Evolutionary conservation across 2,888 invertebrate species (phyloP).

Genomic region (Hybos culiciformis): DNA sequence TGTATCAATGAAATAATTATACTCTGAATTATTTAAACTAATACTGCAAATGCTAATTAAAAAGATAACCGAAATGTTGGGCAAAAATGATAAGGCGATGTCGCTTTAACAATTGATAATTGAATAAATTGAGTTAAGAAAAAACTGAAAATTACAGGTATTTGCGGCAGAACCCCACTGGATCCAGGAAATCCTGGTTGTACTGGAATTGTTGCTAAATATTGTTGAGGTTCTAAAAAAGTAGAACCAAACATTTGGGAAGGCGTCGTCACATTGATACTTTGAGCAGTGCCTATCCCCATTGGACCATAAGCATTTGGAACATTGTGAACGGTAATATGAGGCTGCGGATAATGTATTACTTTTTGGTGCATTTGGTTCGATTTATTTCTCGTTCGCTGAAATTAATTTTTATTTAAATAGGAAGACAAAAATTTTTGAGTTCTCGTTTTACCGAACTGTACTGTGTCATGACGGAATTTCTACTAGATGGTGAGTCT

Average conservation of each 20-base stretch:
- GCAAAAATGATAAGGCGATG: conserved; percentile 8
- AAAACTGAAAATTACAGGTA: conserved; percentile 19
- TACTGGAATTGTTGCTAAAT: conserved; percentile 43
- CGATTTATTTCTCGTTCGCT: conserved; percentile 19
- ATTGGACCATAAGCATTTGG: background rate
- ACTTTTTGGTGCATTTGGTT: conserved; percentile 17
- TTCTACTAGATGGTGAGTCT: conserved; percentile 50
- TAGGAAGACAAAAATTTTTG: too few relatives aligned
- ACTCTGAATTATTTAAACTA: too few relatives aligned
- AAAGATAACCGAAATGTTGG: too few relatives aligned
- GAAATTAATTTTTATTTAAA: background rate
- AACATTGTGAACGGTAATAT: conserved; percentile 7
- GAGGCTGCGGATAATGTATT: conserved; percentile 12
- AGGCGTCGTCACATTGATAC: conserved; percentile 9
- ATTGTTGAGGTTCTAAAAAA: conserved; percentile 40
- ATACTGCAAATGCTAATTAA: too few relatives aligned
- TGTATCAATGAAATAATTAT: background rate
- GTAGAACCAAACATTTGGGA: conserved; percentile 26
- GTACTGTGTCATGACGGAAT: conserved; percentile 38
- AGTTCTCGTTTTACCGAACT: conserved; percentile 35
- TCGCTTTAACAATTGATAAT: conserved; percentile 3
- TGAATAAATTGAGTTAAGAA: conserved; percentile 5
- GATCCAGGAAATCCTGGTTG: conserved; percentile 41
- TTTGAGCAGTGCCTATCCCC: conserved; percentile 7
- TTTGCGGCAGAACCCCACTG: conserved; percentile 28